phyloP scores from a whole-genome alignment of 2,888 invertebrate species.

The Platycheirus albimanus region DNA sequence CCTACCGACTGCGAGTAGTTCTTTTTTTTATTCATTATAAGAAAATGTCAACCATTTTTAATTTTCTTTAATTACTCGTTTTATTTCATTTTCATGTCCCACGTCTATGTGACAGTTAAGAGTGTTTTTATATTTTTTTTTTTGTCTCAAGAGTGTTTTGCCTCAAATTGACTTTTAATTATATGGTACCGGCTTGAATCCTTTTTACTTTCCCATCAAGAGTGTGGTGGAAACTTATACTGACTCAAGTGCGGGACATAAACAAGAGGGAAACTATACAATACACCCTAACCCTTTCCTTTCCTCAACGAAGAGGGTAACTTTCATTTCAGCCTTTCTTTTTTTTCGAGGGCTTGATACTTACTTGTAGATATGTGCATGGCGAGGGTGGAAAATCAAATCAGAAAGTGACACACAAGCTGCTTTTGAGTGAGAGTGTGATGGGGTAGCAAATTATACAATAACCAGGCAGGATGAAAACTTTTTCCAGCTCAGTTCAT shows the following conservation, averaged over 20 bases:
- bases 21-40: conserved; percentile 4
- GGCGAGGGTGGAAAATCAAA: conserved; percentile 40
- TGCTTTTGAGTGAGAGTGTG: background rate
- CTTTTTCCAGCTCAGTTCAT: conserved; percentile 64
- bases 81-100: background rate
- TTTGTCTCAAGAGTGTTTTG: background rate
- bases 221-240: background rate
- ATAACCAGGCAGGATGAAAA: conserved; percentile 43
- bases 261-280: background rate
- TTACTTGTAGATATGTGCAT: no score
- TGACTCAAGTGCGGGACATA: background rate
- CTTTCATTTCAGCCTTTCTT: conserved; percentile 3
- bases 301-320: background rate
- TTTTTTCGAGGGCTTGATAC: conserved; percentile 4
- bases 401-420: conserved; percentile 28
- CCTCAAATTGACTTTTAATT: conserved; percentile 44
- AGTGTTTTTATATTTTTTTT: background rate
- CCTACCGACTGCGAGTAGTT: conserved; percentile 76
- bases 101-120: no score
- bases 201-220: background rate
- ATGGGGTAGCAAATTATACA: conserved; percentile 31
- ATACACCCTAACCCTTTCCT: conserved; percentile 11
- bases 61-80: no score
- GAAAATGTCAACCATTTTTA: no score
- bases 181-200: conserved; percentile 5